Percentiles rank a stretch among this genome's conserved stretches.
Conservation (phyloP, 2,888 invertebrate genomes). For the Poecilobothrus nobilitatus region DNA sequence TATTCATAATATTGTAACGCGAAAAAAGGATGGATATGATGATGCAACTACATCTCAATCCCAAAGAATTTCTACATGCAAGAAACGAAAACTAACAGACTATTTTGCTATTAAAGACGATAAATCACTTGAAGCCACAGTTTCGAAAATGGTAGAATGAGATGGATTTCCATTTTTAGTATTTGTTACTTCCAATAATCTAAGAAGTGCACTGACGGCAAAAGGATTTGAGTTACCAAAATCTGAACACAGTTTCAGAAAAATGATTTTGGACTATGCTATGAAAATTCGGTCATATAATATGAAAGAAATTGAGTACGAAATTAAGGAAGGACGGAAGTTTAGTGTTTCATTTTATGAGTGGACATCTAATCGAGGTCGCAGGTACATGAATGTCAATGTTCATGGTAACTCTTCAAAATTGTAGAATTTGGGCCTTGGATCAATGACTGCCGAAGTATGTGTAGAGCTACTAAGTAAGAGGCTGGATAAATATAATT, state of each 20-base stretch:
- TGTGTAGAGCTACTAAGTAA: conserved; percentile 9
- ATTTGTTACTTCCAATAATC: conserved; percentile 14
- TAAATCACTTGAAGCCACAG: conserved; percentile 10
- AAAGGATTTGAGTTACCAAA: conserved; percentile 14
- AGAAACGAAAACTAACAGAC: conserved; percentile 8
- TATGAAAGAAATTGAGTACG: conserved; percentile 8
- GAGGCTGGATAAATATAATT: conserved; percentile 10
- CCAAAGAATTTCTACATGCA: conserved; percentile 11
- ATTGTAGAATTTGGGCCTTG: too few relatives aligned
- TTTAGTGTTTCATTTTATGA: conserved; percentile 15
- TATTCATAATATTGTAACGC: too few relatives aligned
- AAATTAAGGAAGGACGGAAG: conserved; percentile 3
- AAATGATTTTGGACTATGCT: too few relatives aligned
- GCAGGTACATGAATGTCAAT: conserved; percentile 16
- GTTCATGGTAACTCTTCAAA: conserved; percentile 11
- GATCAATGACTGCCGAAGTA: conserved; percentile 13
- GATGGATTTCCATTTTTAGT: conserved; percentile 14
- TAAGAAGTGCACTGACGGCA: conserved; percentile 13
- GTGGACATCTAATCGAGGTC: conserved; percentile 14
- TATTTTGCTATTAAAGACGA: conserved; percentile 10
- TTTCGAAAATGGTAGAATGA: too few relatives aligned
- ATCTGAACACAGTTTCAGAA: conserved; percentile 12
- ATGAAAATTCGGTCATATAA: conserved; percentile 11
- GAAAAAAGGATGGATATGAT: too few relatives aligned
- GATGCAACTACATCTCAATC: conserved; percentile 12